Base-by-base conservation (phyloP, 2,888 invertebrate genomes). In the Diabrotica balteata region DNA sequence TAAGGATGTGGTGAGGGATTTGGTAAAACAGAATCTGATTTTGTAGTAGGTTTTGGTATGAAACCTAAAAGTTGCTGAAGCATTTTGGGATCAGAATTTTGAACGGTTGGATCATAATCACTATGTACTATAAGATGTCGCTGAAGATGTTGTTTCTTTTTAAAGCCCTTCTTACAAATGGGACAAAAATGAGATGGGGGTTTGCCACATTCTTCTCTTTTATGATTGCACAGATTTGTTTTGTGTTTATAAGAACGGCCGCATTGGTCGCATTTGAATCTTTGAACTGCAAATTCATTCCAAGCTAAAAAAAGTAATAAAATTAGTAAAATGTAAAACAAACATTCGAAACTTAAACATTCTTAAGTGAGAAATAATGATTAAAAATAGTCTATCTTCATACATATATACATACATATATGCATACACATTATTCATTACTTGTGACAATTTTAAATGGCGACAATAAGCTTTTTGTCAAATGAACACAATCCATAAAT, bases 131-230 rank as follows among this genome's bases (percentile, higher is more conserved):
- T 67, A 5, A 80, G 60, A 69, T 82, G 81, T 7, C 80, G 72
- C 63, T 81, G 79, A 72, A 82, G 70, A 51, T 81, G 81, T 52
- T 81, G 81, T 62, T 82, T 82, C 72, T 82, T 81, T 75, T 75
- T 81, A 67, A 80, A 81, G 10, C 81, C 82, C 66, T 80, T 81
- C n/a, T 73, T 72, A 69, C 86, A 87, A 45, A 83, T 77, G 3
- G 82, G 80, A 66, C 87, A 87, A 63, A 84, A 83, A 73, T 84
- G 86, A 22, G 84, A 84, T 0, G 85, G 86, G 43, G 85, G 85
- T 74, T 85, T 85, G 32, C 86, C 86, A 72, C 87, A 86, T 72
- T 86, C 86, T 69, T 86, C 81, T 71, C 83, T 80, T 76, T 85
- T 86, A 77, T 86, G 86, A 59, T 85, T 85, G 67, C 84, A 83